Base-by-base conservation (phyloP, 2,797 vertebrate genomes). In the Alosa sapidissima region DNA sequence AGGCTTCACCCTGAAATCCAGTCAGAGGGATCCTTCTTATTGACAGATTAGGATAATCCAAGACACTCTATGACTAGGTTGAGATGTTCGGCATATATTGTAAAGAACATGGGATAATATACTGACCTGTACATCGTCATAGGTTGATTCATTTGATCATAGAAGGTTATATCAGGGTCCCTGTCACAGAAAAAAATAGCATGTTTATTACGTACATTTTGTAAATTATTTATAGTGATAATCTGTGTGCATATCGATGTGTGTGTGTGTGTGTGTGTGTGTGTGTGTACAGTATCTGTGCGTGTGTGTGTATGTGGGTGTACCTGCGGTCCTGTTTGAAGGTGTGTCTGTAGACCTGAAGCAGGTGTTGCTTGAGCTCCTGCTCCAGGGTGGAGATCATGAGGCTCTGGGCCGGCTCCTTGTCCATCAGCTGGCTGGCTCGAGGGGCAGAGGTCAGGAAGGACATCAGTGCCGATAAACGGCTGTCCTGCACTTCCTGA, bases 51-150 rank as follows among this genome's bases (percentile, higher is more conserved):
- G 33, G 28, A 2, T 41, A 72, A 72, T 84, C 21, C 28, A 36
- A 36, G 65, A 41, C 4, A 6, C 13, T 5, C 65, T 36, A n/a
- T 10, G 14, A 72, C 65, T 41, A 72, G 33, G 65, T 36, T 36
- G 28, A 36, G 28, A 72, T 36, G 28, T 72, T 14, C 10, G 36
- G 3, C 1, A 36, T 33, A 41, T 6, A 36, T 13, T 16, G 11
- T 5, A 41, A 5, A 33, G 24, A 41, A 41, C 68, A 41, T 0
- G 19, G 41, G 41, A 28, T 21, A 45, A 21, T 83, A 84, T 83
- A 84, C 88, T 89, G 86, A 96, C 96, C 96, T 96, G 93, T 96
- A 94, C 94, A 96, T 95, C 87, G 93, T 94, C 85, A 96, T 41
- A 0, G 91, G 93, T 81, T 95, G 95, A 55, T 92, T 95, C 95